Percentiles rank a stretch among this genome's conserved stretches.
Evolutionary conservation across 2,113 vertebrate species (phyloP).

Genomic region (Globicephala melas): DNA sequence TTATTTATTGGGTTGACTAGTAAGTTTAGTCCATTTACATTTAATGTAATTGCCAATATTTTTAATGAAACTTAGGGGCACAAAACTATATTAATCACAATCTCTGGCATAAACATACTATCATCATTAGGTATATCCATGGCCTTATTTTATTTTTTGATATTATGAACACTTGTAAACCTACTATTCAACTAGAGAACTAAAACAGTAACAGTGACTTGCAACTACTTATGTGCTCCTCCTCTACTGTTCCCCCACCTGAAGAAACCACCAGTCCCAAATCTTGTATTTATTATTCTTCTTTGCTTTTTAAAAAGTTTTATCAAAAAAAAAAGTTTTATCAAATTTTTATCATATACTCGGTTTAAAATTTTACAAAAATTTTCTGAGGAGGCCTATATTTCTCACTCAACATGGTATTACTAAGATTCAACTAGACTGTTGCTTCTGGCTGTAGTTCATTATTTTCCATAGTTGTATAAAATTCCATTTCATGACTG

Average conservation of each 20-base stretch:
- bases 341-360: not conserved
- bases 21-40: conserved; percentile 35
- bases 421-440: not conserved
- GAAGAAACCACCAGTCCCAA: not conserved
- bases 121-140: not conserved
- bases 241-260: not conserved
- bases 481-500: not conserved
- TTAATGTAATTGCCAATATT: not conserved
- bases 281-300: not conserved
- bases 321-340: not conserved
- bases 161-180: not conserved
- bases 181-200: not conserved
- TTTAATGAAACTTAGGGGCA: not conserved
- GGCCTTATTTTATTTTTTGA: not conserved
- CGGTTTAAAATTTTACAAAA: conserved; percentile 10
- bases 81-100: not conserved
- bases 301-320: not conserved
- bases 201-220: not conserved
- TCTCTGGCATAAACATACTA: not conserved
- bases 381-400: not conserved
- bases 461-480: not conserved
- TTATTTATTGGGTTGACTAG: not conserved
- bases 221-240: not conserved
- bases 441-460: not conserved
- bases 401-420: not conserved